These are phyloP conservation scores for Sarcophaga peregrina DNA, from an alignment of 1,140 invertebrate genomes.

Conservation along the genomic window DNA sequence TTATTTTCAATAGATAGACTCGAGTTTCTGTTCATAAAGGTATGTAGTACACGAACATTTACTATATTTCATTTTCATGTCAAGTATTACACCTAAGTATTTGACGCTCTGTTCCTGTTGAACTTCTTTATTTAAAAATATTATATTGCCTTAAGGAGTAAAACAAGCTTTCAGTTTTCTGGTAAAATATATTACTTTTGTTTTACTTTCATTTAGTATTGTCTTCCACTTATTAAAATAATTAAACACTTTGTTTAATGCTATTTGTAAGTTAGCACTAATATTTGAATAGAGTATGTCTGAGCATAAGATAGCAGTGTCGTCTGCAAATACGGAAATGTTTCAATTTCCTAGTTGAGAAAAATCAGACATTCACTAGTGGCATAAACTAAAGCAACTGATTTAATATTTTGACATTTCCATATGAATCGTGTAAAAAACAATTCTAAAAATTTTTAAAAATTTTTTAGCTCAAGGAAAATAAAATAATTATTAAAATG, in stretches of 20 bases:
- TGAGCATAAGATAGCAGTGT: conserved; percentile 1
- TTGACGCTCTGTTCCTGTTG: no score
- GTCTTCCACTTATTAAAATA: background rate
- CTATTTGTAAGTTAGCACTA: background rate
- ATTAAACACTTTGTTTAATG: background rate
- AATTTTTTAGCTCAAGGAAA: no score
- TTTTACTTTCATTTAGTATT: background rate
- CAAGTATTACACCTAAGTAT: conserved; percentile 1
- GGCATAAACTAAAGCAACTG: background rate
- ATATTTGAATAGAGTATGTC: no score
- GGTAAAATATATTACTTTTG: background rate
- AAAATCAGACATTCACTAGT: background rate
- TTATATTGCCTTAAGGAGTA: background rate
- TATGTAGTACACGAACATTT: conserved; percentile 6
- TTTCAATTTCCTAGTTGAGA: background rate
- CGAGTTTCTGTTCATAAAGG: conserved; percentile 30
- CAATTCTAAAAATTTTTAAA: no score
- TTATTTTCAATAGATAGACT: conserved; percentile 25
- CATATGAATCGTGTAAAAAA: no score
- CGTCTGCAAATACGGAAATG: background rate
- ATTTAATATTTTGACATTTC: no score
- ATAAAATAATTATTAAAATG: no score
- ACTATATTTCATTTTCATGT: background rate
- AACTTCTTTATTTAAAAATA: background rate
- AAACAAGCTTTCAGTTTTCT: no score